phyloP scores from a whole-genome alignment of 1,140 invertebrate species.

The Aphaenogaster floridana region DNA sequence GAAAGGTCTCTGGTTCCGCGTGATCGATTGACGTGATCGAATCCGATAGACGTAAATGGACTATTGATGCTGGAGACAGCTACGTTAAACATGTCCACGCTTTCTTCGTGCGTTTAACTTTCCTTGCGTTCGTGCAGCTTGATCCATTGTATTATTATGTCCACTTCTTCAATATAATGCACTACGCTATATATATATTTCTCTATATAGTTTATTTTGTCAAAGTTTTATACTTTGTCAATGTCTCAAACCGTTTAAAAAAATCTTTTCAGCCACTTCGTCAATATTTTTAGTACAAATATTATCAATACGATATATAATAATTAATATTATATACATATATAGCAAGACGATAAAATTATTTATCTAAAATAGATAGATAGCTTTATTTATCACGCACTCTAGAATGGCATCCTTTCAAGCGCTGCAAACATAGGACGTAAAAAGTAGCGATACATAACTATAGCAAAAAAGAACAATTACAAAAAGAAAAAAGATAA shows the following conservation, averaged over 20 bases:
- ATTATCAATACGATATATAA: neutral
- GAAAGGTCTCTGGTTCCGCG: slow-evolving; percentile 27
- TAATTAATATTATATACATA: no score
- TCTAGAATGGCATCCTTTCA: no score
- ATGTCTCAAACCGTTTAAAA: neutral
- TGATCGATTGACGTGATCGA: slow-evolving; percentile 26
- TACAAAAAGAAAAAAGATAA: no score
- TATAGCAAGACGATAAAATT: neutral
- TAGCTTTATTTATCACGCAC: no score
- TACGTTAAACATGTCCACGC: slow-evolving; percentile 1
- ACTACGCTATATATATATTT: neutral
- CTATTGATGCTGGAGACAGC: slow-evolving; percentile 4
- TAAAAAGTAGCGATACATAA: no score
- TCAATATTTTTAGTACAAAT: neutral
- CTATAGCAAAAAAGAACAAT: no score
- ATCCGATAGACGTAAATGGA: slow-evolving; percentile 31
- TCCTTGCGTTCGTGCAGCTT: neutral
- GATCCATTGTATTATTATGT: slow-evolving; percentile 10
- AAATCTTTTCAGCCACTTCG: neutral
- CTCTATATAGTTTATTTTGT: neutral
- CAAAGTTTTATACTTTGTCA: neutral
- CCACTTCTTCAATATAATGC: neutral
- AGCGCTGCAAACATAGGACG: no score
- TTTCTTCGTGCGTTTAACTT: slow-evolving; percentile 28
- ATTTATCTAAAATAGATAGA: neutral